A percentile compares a stretch with the other conserved stretches of the same genome.
phyloP scores from a whole-genome alignment of 2,797 vertebrate genomes.

The Gymnocypris eckloni region DNA sequence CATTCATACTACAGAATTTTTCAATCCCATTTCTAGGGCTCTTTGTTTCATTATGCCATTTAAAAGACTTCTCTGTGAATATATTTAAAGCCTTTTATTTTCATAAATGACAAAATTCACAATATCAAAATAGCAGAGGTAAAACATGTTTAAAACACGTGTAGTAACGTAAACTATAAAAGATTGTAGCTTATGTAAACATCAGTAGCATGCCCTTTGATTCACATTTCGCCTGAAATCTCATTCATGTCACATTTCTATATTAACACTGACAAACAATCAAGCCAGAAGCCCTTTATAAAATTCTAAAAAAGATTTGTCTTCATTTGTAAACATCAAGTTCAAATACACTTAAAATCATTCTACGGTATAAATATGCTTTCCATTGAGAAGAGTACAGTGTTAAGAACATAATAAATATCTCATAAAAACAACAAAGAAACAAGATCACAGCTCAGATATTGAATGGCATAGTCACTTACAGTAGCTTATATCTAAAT shows the following conservation, averaged over 20 bases:
- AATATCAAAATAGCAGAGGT: conserved; percentile 62
- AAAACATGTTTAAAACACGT: conserved; percentile 62
- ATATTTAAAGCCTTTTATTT: conserved; percentile 56
- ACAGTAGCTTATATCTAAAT: conserved; percentile 66
- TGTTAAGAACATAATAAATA: not conserved
- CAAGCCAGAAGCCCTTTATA: conserved; percentile 63
- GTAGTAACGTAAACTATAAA: conserved; percentile 56
- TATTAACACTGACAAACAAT: conserved; percentile 66
- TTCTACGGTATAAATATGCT: conserved; percentile 50
- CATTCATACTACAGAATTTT: not conserved
- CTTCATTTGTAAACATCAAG: conserved; percentile 53
- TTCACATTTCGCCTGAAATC: conserved; percentile 56
- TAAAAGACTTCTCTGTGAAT: not conserved
- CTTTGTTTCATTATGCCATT: not conserved
- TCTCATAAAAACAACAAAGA: conserved; percentile 32
- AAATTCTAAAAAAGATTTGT: conserved; percentile 60
- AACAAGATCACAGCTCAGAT: conserved; percentile 47
- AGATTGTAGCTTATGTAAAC: conserved; percentile 66
- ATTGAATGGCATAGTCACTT: conserved; percentile 68
- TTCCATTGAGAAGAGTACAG: conserved; percentile 13
- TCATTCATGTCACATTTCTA: conserved; percentile 52
- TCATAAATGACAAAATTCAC: conserved; percentile 60
- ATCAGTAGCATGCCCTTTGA: conserved; percentile 62
- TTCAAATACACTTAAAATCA: conserved; percentile 50
- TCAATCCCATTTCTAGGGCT: not conserved